These are phyloP conservation scores for Ovis aries DNA, from an alignment of 2,113 vertebrate species.

Conservation along the genomic window ARS-UI_Ramb_v3.0 NC_056061.1:45721001-45721500, in stretches of 20 bases:
- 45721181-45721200: not conserved
- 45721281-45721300: constrained; percentile 32
- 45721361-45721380: constrained; percentile 40
- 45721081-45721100: not conserved
- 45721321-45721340: constrained; percentile 51
- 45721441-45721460: constrained; percentile 22
- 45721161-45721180: not conserved
- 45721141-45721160: not conserved
- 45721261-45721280: not conserved
- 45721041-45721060: constrained; percentile 37
- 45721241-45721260: not conserved
- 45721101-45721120: not conserved
- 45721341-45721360: constrained; percentile 55
- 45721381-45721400: not conserved
- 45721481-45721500: not conserved
- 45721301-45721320: constrained; percentile 46
- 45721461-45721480: constrained; percentile 29
- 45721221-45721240: not conserved
- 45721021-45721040: constrained; percentile 46
- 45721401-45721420: not conserved
- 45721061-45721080: not conserved
- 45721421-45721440: constrained; percentile 25
- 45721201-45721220: not conserved
- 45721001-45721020: not conserved
- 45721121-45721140: not conserved